A percentile compares a stretch with the other conserved stretches of the same genome.
Evolutionary conservation across 2,888 invertebrate genomes (phyloP).

Genomic region (Beris chalybata): DNA sequence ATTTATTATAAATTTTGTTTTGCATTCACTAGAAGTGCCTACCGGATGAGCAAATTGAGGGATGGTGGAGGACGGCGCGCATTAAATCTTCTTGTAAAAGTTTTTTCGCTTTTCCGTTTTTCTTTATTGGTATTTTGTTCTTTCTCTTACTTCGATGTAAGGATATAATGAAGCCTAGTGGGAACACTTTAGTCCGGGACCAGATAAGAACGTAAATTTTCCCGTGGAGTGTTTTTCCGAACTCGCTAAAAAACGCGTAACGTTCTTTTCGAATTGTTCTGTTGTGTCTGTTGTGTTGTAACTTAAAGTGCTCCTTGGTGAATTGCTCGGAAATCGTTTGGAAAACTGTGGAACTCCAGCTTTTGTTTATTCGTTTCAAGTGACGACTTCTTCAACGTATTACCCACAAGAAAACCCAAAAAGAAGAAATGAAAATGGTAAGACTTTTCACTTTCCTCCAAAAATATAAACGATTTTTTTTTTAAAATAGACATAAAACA

Average conservation of each 20-base stretch:
- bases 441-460: no score
- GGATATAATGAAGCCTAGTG: constrained; percentile 18
- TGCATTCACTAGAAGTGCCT: no score
- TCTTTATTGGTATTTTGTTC: no score
- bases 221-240: neutral
- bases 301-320: constrained; percentile 9
- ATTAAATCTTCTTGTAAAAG: no score
- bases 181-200: neutral
- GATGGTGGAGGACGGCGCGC: no score
- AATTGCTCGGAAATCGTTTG: neutral
- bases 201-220: neutral
- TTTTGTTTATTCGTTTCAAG: no score
- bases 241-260: neutral
- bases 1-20: no score
- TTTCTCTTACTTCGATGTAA: neutral
- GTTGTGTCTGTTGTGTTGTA: constrained; percentile 4
- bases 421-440: neutral
- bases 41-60: no score
- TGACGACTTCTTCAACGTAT: no score
- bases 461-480: no score
- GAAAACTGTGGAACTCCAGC: neutral
- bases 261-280: neutral
- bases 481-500: no score
- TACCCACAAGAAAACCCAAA: neutral
- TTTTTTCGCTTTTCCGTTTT: no score